Base-by-base conservation (phyloP, 2,888 invertebrate genomes). In the Apotomis capreana region DNA sequence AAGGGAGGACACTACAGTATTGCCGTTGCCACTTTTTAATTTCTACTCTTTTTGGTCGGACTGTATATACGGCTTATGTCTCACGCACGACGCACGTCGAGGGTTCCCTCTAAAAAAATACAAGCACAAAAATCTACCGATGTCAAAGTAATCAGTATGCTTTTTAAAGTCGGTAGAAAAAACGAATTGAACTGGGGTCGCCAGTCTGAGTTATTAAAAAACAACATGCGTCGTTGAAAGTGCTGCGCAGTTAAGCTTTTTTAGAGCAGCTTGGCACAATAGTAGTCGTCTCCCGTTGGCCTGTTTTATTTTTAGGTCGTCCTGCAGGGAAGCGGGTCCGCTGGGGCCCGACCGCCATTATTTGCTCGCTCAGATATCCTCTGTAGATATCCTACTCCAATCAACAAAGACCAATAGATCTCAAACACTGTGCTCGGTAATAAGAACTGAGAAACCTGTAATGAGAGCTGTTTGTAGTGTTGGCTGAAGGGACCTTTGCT, bases 301-400 rank as follows among this genome's bases (percentile, higher is more conserved):
- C 83, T 79, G 80, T 78, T 79, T 83, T 86, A 88, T 89, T 86
- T 89, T 88, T 87, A 89, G 87, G 87, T 86, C 86, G 82, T 76
- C 80, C 78, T 77, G 79, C 78, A 84, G 83, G 83, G 87, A 87
- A 87, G 83, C 82, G 79, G 80, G 77, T 76, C 77, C 75, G 80
- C 76, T 83, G 83, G 87, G 75, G 69, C 15, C 61, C 69, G 69
- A 64, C 63, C 55, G 70, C 52, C 68, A 65, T 72, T 67, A 74
- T 63, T 68, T 61, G 67, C 74, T 72, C 75, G 64, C 26, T 57
- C 67, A 61, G 68, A 75, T 68, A 73, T 68, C 70, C 26, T 26
- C 26, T 26, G 26, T 26, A 26, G 26, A 26, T 26, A 61, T 57
- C 49, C 3, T 58, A 58, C n/a, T 37, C 58, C 37, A 12, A n/a